Conservation (phyloP, 2,113 vertebrate species). For the Muscicapa adusta region DNA sequence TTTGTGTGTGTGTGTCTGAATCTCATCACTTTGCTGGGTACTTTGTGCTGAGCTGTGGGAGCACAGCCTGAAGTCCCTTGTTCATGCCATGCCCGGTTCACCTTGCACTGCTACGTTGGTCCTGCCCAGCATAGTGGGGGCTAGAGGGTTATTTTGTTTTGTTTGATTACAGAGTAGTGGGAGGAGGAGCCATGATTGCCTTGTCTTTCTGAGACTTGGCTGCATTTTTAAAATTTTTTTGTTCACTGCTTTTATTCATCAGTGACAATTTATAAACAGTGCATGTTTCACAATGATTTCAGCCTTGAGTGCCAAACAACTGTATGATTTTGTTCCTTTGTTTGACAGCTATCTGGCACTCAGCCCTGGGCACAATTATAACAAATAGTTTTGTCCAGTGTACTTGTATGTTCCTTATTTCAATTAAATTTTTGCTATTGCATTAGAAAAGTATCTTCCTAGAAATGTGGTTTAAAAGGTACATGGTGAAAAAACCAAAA, state of each 20-base stretch:
- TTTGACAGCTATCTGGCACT: slow-evolving; percentile 52
- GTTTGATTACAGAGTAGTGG: background rate
- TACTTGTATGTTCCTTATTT: background rate
- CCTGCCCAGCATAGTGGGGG: background rate
- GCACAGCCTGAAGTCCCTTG: background rate
- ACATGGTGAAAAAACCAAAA: background rate
- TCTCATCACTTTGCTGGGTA: fast-evolving
- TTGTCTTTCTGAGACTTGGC: slow-evolving; percentile 24
- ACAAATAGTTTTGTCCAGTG: background rate
- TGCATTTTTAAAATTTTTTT: slow-evolving; percentile 57
- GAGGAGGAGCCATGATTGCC: background rate
- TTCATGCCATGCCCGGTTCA: background rate
- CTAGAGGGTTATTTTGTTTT: background rate
- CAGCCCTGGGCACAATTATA: background rate
- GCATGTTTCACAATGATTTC: slow-evolving; percentile 49
- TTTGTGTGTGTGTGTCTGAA: background rate
- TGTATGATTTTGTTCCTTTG: slow-evolving; percentile 61
- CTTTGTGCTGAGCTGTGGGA: background rate
- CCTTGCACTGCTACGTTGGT: fast-evolving
- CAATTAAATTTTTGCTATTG: background rate
- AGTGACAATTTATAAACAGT: slow-evolving; percentile 58
- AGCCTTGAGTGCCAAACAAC: slow-evolving; percentile 46
- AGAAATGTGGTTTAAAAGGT: background rate
- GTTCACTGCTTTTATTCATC: slow-evolving; percentile 48
- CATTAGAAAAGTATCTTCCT: background rate